Evolutionary conservation across 2,888 invertebrate species (phyloP).

Genomic region (Tetranychus piercei): DNA sequence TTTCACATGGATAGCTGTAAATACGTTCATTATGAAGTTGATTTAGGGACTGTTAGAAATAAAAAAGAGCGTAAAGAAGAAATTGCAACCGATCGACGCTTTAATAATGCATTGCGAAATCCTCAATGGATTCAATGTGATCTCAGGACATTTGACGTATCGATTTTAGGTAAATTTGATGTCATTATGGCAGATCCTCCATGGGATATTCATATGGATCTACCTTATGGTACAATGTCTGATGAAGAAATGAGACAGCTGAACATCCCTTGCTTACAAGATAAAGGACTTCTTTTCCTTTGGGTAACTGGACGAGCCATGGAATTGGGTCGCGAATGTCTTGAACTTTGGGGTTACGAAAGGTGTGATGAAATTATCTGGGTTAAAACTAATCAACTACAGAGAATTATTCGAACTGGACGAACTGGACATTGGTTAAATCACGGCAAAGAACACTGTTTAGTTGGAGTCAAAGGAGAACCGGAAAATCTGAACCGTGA

Average conservation of each 20-base stretch:
- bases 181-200: slow-evolving; percentile 98
- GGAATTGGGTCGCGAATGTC: slow-evolving; percentile 86
- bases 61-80: neutral
- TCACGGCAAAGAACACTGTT: slow-evolving; percentile 92
- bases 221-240: slow-evolving; percentile 95
- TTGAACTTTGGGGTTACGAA: slow-evolving; percentile 90
- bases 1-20: slow-evolving; percentile 98
- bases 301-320: slow-evolving; percentile 96
- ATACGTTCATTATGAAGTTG: slow-evolving; percentile 94
- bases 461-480: slow-evolving; percentile 89
- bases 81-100: neutral
- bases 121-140: slow-evolving; percentile 97
- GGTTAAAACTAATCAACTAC: slow-evolving; percentile 96
- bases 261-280: slow-evolving; percentile 79
- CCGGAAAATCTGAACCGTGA: slow-evolving; percentile 76
- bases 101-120: slow-evolving; percentile 35
- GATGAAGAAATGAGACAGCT: slow-evolving; percentile 94
- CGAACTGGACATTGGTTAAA: slow-evolving; percentile 96
- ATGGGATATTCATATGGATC: slow-evolving; percentile 98
- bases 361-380: slow-evolving; percentile 91
- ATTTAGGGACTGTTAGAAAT: slow-evolving; percentile 32
- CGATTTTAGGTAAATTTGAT: slow-evolving; percentile 80
- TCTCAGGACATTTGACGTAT: slow-evolving; percentile 72
- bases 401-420: slow-evolving; percentile 86
- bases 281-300: slow-evolving; percentile 83